Evolutionary conservation across 2,888 invertebrate genomes (phyloP), one percentile per base, ranked within the genome.

Genomic region (Tetramorium bicarinatum): DNA sequence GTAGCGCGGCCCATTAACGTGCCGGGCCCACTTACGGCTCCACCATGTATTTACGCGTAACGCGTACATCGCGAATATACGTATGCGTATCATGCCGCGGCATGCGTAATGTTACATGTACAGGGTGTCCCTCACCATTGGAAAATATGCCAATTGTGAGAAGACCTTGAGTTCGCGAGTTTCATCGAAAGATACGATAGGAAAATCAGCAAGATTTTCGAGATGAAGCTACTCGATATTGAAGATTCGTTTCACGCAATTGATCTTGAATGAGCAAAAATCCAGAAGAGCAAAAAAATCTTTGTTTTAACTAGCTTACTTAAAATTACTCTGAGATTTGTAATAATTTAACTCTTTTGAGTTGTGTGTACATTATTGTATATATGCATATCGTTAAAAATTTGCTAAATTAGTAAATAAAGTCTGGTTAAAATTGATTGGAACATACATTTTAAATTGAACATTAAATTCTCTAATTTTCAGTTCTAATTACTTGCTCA

Each of bases 1-100:
- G 67, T 87, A 74, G 83, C 85, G 85, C 47, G 81, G 83, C 66
- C 89, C 90, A 89, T 89, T 89, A 89, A 90, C 88, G 87, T 52
- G 21, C 52, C 52, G 84, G 82, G 82, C 44, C 88, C 90, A 88
- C 90, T 90, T 88, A 88, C 88, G 83, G 83, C 87, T 87, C 80
- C 83, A 83, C 90, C 83, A 25, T 80, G 87, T 87, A 85, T 87
- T 84, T 72, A 38, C 59, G 59, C 56, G 69, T 56, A 44, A 80
- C 67, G 59, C 83, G 49, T 49, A 47, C 29, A 38, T 85, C 66
- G 80, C 49, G 38, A 29, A 84, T 41, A 18, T 25, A 38, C 81
- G 62, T 54, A 44, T 21, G 76, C 62, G 76, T 81, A 74, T 62
- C 61, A 29, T 67, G 56, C 25, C 56, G n/a, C 47, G 44, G 15